Evolutionary conservation across 2,888 invertebrate genomes (phyloP).

Genomic region (Ectropis crepuscularia): DNA sequence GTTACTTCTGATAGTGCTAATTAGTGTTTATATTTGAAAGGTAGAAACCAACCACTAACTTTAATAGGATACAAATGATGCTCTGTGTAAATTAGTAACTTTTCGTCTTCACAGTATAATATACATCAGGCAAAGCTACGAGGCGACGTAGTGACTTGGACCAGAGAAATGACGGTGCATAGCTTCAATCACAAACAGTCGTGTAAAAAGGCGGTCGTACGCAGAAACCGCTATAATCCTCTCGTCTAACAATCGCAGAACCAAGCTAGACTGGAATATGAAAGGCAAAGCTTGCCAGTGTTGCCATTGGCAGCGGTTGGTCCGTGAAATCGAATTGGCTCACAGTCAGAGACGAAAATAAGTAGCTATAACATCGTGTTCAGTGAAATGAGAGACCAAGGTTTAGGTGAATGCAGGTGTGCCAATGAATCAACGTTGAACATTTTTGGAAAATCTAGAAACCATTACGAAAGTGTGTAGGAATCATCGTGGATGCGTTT

Average conservation of each 20-base stretch:
- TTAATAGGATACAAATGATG: too few relatives aligned
- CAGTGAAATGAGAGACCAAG: slow-evolving; percentile 60
- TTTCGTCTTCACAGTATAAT: too few relatives aligned
- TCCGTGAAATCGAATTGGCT: slow-evolving; percentile 81
- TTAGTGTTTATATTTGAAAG: too few relatives aligned
- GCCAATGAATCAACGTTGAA: slow-evolving; percentile 54
- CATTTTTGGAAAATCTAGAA: slow-evolving; percentile 38
- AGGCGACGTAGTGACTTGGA: too few relatives aligned
- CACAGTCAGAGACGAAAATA: slow-evolving; percentile 79
- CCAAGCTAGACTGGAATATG: slow-evolving; percentile 47
- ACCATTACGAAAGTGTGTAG: slow-evolving; percentile 11
- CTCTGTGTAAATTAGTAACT: too few relatives aligned
- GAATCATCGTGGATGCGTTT: slow-evolving; percentile 9
- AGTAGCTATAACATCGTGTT: slow-evolving; percentile 63
- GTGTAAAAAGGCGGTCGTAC: slow-evolving; percentile 18
- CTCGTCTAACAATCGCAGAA: slow-evolving; percentile 35
- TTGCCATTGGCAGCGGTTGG: slow-evolving; percentile 69
- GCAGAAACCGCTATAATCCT: slow-evolving; percentile 25
- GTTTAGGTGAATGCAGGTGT: slow-evolving; percentile 51
- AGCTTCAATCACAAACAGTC: too few relatives aligned
- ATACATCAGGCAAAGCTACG: too few relatives aligned
- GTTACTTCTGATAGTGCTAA: too few relatives aligned
- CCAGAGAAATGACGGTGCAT: too few relatives aligned
- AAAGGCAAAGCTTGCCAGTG: slow-evolving; percentile 55
- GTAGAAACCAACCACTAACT: too few relatives aligned